A percentile compares a stretch with the other conserved stretches of the same genome.
Conservation (phyloP, 2,797 vertebrate species). For the Acanthis flammea region DNA sequence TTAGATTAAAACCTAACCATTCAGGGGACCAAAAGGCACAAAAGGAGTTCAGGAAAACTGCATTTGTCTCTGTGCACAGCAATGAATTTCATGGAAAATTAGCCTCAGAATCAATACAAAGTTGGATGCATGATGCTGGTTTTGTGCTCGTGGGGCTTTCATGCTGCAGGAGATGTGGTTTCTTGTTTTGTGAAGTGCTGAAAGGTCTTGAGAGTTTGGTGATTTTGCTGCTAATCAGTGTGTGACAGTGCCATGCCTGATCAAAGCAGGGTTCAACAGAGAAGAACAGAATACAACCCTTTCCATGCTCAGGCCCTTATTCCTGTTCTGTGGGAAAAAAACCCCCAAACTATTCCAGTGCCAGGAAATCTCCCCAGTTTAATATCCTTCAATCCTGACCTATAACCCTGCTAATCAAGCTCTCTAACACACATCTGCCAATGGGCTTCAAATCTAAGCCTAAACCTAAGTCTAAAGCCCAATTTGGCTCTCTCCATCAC, state of each 20-base stretch:
- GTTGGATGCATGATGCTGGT: background rate
- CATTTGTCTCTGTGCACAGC: background rate
- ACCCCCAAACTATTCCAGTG: background rate
- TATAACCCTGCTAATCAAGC: background rate
- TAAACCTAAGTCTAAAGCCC: background rate
- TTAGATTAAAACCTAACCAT: slow-evolving; percentile 23
- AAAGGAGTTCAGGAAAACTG: slow-evolving; percentile 21
- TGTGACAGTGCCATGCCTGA: background rate
- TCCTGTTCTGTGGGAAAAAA: background rate
- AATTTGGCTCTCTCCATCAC: background rate
- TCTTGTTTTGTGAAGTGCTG: background rate
- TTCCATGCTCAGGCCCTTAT: background rate
- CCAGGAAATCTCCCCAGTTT: background rate
- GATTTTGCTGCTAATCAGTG: slow-evolving; percentile 16
- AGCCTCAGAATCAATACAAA: slow-evolving; percentile 20
- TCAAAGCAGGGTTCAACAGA: slow-evolving; percentile 9
- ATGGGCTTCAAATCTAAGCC: background rate
- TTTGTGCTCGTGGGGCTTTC: background rate
- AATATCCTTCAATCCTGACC: background rate
- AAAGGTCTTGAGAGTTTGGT: background rate
- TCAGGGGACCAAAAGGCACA: background rate
- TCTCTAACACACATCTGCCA: background rate
- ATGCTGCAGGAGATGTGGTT: background rate
- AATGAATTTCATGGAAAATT: slow-evolving; percentile 49
- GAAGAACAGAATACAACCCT: background rate